Base-by-base conservation (phyloP, 2,888 invertebrate genomes). In the Microctonus hyperodae region DNA sequence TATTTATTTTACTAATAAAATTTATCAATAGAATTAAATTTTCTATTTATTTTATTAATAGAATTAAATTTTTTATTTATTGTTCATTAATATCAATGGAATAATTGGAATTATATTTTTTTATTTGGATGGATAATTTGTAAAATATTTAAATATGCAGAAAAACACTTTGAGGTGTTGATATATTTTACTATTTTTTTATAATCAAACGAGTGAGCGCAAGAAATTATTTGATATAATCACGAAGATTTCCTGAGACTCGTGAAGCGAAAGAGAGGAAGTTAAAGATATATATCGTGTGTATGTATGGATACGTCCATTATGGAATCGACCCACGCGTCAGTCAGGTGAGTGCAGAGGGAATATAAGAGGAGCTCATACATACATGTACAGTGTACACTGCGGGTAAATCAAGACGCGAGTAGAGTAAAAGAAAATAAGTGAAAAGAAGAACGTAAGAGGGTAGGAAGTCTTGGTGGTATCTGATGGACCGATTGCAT, bases 401-500 rank as follows among this genome's bases (percentile, higher is more conserved):
- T n/a, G 44, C 7, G 44, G 16, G 44, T 44, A 44, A 44, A 44
- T 44, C 44, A 44, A 44, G 44, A 44, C 44, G 44, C 44, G 44
- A 44, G 20, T 44, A 7, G 44, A 20, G 16, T n/a, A 16, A 20
- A 37, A 37, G 37, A 37, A 4, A 1, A 37, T 37, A 11, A 51
- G 57, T 56, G 20, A 31, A 56, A 13, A 51, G 23, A 59, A 55
- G 57, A 51, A 68, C 66, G 69, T 72, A 72, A 70, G 67, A 56
- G 68, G 73, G 69, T 64, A 74, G 70, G 70, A 75, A 64, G 69
- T 69, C 70, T 69, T 64, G 65, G 65, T 66, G 53, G 58, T 76
- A 77, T 75, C 78, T 73, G 78, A 78, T 77, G 75, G 73, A 74
- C 73, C 78, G 78, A 78, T 78, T 78, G 78, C 78, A 78, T 78